Evolutionary conservation across 2,888 invertebrate genomes (phyloP).

Genomic region (Amphipyra berbera): DNA sequence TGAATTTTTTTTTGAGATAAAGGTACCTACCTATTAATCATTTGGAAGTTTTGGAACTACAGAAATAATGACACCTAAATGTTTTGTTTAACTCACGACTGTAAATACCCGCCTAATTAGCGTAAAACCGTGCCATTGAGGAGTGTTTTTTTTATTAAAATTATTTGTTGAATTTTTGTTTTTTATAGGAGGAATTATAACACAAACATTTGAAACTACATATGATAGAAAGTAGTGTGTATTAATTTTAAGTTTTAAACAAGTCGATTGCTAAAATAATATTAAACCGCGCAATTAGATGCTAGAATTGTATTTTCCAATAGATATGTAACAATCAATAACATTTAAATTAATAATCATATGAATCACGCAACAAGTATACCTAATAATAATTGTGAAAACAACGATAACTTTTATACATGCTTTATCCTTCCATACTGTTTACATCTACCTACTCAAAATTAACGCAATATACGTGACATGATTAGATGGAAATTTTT

Average conservation of each 20-base stretch:
- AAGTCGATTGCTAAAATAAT: background rate
- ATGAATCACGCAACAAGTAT: constrained; percentile 46
- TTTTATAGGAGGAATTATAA: too few relatives aligned
- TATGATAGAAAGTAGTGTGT: too few relatives aligned
- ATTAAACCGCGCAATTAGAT: background rate
- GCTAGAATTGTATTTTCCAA: constrained; percentile 18
- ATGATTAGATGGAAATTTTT: constrained; percentile 65
- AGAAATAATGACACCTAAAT: background rate
- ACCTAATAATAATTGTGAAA: constrained; percentile 56
- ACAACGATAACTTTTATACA: constrained; percentile 46
- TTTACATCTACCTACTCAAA: constrained; percentile 44
- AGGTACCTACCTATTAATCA: background rate
- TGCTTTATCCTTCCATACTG: constrained; percentile 61
- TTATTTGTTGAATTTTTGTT: background rate
- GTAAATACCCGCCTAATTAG: constrained; percentile 7
- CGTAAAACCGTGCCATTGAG: constrained; percentile 43
- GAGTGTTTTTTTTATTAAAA: constrained; percentile 28
- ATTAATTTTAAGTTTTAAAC: too few relatives aligned
- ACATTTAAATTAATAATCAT: constrained; percentile 38
- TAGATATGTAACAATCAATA: constrained; percentile 36
- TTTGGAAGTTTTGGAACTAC: background rate
- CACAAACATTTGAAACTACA: too few relatives aligned
- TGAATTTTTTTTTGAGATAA: background rate
- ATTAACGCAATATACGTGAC: constrained; percentile 73
- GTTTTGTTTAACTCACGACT: constrained; percentile 13